A percentile compares a stretch with the other conserved stretches of the same genome.
Conservation (phyloP, 2,888 invertebrate species). For the Trachelus tabidus region DNA sequence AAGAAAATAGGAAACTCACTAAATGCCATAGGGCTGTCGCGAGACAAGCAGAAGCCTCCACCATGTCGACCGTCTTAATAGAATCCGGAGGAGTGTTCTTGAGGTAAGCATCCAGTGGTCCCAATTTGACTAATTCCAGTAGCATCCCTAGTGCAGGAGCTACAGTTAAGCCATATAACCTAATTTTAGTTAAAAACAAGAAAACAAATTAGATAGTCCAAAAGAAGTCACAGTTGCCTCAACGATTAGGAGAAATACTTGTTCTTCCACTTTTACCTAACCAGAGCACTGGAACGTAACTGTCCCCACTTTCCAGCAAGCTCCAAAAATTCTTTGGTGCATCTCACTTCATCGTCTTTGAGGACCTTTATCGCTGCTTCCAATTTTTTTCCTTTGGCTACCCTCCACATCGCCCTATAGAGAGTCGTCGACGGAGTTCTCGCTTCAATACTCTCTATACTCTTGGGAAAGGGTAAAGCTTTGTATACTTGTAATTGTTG, state of each 20-base stretch:
- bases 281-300: conserved; percentile 80
- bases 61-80: conserved; percentile 77
- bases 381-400: conserved; percentile 79
- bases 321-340: conserved; percentile 79
- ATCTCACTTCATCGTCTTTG: conserved; percentile 70
- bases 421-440: conserved; percentile 40
- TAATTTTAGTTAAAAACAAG: conserved; percentile 17
- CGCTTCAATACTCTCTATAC: conserved; percentile 35
- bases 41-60: conserved; percentile 84
- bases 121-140: conserved; percentile 82
- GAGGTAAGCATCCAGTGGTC: conserved; percentile 81
- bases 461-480: conserved; percentile 66
- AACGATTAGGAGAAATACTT: neutral
- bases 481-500: conserved; percentile 78
- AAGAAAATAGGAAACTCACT: conserved; percentile 65
- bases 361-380: conserved; percentile 85
- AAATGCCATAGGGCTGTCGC: conserved; percentile 90
- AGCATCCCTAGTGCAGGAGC: conserved; percentile 84
- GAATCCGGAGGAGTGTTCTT: conserved; percentile 62
- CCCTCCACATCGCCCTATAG: conserved; percentile 82
- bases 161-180: conserved; percentile 82
- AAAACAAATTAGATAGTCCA: neutral
- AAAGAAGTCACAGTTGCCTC: neutral
- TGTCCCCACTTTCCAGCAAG: conserved; percentile 83
- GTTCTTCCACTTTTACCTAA: conserved; percentile 61